Evolutionary conservation across 2,888 invertebrate genomes (phyloP).

Genomic region (Drosophila quinaria): DNA sequence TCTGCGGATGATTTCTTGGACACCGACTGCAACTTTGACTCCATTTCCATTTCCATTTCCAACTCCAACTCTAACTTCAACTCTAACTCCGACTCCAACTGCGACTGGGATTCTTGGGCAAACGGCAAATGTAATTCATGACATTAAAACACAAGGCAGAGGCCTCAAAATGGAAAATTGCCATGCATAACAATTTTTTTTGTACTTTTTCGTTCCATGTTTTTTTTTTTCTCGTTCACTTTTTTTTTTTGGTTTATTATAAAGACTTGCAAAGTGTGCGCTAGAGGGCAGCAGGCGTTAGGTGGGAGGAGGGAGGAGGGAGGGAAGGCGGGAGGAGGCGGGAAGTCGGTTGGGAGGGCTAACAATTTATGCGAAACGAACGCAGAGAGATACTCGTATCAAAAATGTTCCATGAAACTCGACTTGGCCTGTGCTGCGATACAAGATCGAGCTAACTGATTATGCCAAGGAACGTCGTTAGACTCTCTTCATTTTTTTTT

Average conservation of each 20-base stretch:
- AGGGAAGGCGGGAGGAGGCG: neutral
- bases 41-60: neutral
- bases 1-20: conserved; percentile 44
- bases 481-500: conserved; percentile 25
- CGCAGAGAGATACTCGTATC: conserved; percentile 56
- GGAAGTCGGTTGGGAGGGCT: conserved; percentile 4
- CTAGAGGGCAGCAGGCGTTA: conserved; percentile 30
- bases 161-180: conserved; percentile 82
- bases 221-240: conserved; percentile 7
- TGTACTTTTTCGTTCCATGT: conserved; percentile 17
- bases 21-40: conserved; percentile 2
- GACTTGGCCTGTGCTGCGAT: conserved; percentile 17
- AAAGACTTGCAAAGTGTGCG: conserved; percentile 69
- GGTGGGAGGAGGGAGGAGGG: neutral
- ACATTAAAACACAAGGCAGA: conserved; percentile 72
- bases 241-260: conserved; percentile 61
- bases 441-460: conserved; percentile 50
- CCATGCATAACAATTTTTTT: conserved; percentile 81
- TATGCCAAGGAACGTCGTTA: conserved; percentile 61
- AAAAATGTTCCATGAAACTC: conserved; percentile 50
- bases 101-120: conserved; percentile 24
- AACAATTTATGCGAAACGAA: conserved; percentile 73
- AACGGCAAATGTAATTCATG: conserved; percentile 70
- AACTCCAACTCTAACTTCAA: neutral
- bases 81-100: neutral